Conservation (phyloP, 2,888 invertebrate genomes). For the Apodemia zela region DNA sequence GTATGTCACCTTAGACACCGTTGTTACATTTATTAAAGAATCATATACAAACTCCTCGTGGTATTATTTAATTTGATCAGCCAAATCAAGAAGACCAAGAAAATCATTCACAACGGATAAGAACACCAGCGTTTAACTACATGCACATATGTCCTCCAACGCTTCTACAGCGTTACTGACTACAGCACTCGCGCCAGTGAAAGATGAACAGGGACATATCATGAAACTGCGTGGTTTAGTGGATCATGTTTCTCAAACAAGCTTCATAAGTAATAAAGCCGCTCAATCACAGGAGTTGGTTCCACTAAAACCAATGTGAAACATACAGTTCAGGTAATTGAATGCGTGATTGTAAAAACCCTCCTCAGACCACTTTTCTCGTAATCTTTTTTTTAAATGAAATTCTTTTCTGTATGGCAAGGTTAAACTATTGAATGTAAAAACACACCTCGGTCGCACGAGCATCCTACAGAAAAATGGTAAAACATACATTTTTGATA, state of each 20-base stretch:
- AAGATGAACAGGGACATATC: slow-evolving; percentile 6
- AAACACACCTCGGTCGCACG: neutral
- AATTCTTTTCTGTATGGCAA: too few species aligned
- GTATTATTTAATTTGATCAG: slow-evolving; percentile 7
- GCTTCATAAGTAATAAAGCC: slow-evolving; percentile 23
- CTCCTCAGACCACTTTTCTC: too few species aligned
- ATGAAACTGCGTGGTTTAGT: slow-evolving; percentile 15
- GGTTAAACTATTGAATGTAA: too few species aligned
- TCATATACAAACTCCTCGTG: neutral
- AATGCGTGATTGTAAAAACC: too few species aligned
- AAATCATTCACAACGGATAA: neutral
- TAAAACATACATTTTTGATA: too few species aligned
- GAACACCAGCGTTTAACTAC: neutral
- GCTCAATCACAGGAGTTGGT: slow-evolving; percentile 30
- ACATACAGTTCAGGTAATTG: slow-evolving; percentile 28
- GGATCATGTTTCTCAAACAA: slow-evolving; percentile 25
- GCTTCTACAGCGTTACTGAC: neutral
- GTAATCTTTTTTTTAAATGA: too few species aligned
- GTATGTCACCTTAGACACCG: slow-evolving; percentile 11
- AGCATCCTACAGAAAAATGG: too few species aligned
- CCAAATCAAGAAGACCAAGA: slow-evolving; percentile 6
- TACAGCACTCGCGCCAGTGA: slow-evolving; percentile 5
- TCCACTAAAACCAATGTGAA: slow-evolving; percentile 28
- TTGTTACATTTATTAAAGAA: slow-evolving; percentile 3
- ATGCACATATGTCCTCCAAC: neutral